Percentiles rank a stretch among this genome's conserved stretches.
phyloP scores from a whole-genome alignment of 2,113 vertebrate genomes.

The Boulengeromyrus knoepffleri region DNA sequence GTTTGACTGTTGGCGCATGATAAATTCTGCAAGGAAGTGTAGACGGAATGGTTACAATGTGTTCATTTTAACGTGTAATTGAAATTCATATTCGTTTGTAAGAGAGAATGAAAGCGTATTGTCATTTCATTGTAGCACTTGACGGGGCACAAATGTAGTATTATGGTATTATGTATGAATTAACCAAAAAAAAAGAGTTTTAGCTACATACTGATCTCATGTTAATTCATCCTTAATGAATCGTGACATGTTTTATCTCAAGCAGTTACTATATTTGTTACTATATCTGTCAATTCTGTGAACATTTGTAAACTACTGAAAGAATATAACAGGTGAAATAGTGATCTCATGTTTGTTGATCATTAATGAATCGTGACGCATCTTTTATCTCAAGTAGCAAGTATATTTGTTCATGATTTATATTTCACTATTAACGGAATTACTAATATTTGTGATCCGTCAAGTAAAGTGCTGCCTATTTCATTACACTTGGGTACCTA shows the following conservation, averaged over 20 bases:
- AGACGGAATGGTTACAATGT: not conserved
- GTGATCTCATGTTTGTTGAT: not conserved
- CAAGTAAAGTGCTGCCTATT: not conserved
- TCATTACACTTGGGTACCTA: not conserved
- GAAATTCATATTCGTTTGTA: not conserved
- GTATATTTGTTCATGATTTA: not conserved
- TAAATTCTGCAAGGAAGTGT: constrained; percentile 47
- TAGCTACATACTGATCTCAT: not conserved
- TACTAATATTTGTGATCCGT: not conserved
- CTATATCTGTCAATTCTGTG: not conserved
- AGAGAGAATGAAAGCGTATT: not conserved
- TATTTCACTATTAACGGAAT: not conserved
- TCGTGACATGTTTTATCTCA: not conserved
- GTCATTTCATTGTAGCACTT: not conserved
- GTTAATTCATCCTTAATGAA: not conserved
- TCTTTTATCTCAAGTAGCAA: not conserved
- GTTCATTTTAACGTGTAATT: not conserved
- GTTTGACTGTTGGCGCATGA: constrained; percentile 48
- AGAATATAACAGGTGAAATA: not conserved
- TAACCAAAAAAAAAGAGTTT: not conserved
- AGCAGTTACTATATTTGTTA: not conserved
- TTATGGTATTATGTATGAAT: not conserved
- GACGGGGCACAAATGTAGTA: not conserved
- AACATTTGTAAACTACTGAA: not conserved
- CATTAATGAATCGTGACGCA: not conserved